A percentile compares a stretch with the other conserved stretches of the same genome.
Conservation (phyloP, 2,888 invertebrate genomes). For the Chironomus tentans region DNA sequence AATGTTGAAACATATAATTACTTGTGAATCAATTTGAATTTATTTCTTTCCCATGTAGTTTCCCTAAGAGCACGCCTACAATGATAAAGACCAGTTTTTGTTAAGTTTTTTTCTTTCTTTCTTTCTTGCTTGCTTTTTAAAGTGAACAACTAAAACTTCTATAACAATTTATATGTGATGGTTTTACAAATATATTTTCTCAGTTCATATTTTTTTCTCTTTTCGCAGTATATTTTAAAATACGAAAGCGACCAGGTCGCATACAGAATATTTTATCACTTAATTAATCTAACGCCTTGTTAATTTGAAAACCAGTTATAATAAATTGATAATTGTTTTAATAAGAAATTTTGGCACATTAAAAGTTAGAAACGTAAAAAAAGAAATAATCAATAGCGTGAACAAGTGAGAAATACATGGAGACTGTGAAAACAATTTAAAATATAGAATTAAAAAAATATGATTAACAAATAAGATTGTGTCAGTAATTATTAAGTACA, state of each 20-base stretch:
- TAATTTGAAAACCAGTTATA: neutral
- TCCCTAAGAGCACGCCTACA: conserved; percentile 21
- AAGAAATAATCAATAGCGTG: neutral
- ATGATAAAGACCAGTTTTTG: neutral
- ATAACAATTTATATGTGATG: conserved; percentile 13
- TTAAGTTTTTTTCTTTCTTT: conserved; percentile 3
- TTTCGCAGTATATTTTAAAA: conserved; percentile 18
- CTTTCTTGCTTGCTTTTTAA: conserved; percentile 1
- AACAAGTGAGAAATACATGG: no score
- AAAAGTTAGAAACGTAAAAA: neutral
- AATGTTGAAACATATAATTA: conserved; percentile 24
- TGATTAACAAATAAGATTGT: no score
- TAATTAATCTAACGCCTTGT: neutral
- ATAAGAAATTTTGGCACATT: no score
- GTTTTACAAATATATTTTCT: conserved; percentile 2
- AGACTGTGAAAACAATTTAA: no score
- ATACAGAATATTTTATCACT: conserved; percentile 3
- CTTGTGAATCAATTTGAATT: conserved; percentile 20
- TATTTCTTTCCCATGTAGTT: neutral
- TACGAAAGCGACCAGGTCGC: neutral
- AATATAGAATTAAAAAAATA: no score
- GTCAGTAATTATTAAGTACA: no score
- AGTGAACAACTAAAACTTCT: neutral
- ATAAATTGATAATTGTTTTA: neutral
- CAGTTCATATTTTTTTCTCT: conserved; percentile 23